phyloP scores from a whole-genome alignment of 1,140 invertebrate genomes.

The Tetragnatha versicolor region DNA sequence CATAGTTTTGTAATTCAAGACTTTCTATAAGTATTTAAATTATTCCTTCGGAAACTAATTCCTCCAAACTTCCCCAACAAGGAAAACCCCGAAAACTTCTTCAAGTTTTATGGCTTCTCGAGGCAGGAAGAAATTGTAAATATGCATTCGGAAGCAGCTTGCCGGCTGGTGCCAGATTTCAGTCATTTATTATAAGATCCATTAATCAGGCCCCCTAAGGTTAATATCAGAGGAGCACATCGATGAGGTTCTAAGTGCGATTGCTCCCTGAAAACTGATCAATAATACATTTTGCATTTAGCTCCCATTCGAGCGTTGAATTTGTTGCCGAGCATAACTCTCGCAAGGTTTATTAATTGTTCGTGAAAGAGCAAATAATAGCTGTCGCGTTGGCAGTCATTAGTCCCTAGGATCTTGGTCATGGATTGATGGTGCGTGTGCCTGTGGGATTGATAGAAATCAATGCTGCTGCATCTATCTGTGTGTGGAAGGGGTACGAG shows the following conservation, averaged over 20 bases:
- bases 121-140: not conserved
- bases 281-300: slow-evolving; percentile 36
- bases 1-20: too few relatives aligned
- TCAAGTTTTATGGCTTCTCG: too few relatives aligned
- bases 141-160: slow-evolving; percentile 23
- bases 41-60: too few relatives aligned
- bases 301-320: slow-evolving; percentile 10
- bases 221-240: slow-evolving; percentile 26
- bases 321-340: slow-evolving; percentile 28
- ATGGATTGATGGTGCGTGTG: slow-evolving; percentile 7
- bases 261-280: slow-evolving; percentile 35
- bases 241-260: slow-evolving; percentile 30
- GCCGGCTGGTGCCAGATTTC: slow-evolving; percentile 31
- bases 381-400: slow-evolving; percentile 26
- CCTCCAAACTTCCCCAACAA: too few relatives aligned
- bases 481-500: too few relatives aligned
- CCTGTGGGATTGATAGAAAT: too few relatives aligned
- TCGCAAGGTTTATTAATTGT: slow-evolving; percentile 32
- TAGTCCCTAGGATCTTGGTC: not conserved
- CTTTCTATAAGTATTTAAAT: too few relatives aligned
- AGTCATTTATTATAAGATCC: slow-evolving; percentile 40
- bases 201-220: slow-evolving; percentile 43
- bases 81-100: too few relatives aligned
- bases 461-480: too few relatives aligned
- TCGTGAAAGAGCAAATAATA: slow-evolving; percentile 37